Evolutionary conservation across 2,797 vertebrate species (phyloP), one percentile per base, ranked within the genome.

Genomic region (Cephalopachus bancanus): DNA sequence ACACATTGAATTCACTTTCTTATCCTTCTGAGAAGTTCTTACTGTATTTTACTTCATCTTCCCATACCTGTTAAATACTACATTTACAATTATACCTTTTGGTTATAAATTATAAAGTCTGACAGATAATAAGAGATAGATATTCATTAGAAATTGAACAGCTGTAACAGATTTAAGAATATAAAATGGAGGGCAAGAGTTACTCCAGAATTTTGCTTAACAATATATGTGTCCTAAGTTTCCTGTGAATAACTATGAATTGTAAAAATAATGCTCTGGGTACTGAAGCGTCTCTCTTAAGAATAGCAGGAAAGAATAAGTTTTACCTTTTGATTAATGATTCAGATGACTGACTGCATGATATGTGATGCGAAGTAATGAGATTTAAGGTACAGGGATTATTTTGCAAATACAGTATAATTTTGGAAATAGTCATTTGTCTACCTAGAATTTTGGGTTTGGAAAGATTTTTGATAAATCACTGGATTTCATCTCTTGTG

Each of bases 341-440:
- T 53, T 94, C 74, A 37, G 16, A 78, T 64, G 44, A 49, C 20
- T 89, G 37, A 9, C 51, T 87, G 4, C 19, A 59, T 90, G 24
- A 37, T 81, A 22, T 71, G 22, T 26, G 44, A 79, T 92, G 64
- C 71, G 59, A 83, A 93, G 75, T 62, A 75, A 69, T 91, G 33
- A 96, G 37, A 8, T 30, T 74, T 74, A 62, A 22, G n/a, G 12
- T 60, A n/a, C 20, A 33, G 51, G 60, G 55, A 49, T 91, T 78
- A 84, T 84, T 91, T 8, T 78, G 8, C 87, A 60, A 65, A 51
- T 85, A 79, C 14, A 44, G 3, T 57, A 7, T 64, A 57, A 80
- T 95, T 91, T 95, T 88, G 28, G 59, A 67, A 84, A 93, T 89
- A 49, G 37, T 90, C 30, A 28, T 60, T 80, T 85, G n/a, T 89